Evolutionary conservation across 2,888 invertebrate genomes (phyloP).

Genomic region (Nephrotoma guestfalica): DNA sequence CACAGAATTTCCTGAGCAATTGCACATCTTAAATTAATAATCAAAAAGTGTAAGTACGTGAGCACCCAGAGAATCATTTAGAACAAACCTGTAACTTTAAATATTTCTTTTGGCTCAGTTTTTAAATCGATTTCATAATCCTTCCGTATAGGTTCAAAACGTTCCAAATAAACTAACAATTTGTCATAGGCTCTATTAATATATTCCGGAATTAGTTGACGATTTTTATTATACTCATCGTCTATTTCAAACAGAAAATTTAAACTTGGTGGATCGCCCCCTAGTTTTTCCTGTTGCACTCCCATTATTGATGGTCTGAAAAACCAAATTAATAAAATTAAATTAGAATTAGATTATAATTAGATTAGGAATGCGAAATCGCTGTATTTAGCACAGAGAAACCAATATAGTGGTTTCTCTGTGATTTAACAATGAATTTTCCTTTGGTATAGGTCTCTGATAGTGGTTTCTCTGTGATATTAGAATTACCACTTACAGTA

Average conservation of each 20-base stretch:
- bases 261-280: constrained; percentile 58
- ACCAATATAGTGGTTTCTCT: no score
- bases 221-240: constrained; percentile 20
- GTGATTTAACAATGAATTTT: no score
- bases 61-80: constrained; percentile 22
- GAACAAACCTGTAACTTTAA: constrained; percentile 37
- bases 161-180: constrained; percentile 45
- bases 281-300: constrained; percentile 61
- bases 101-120: constrained; percentile 46
- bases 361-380: no score
- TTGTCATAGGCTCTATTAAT: constrained; percentile 46
- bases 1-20: constrained; percentile 49
- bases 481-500: no score
- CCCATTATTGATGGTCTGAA: constrained; percentile 66
- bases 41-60: constrained; percentile 8
- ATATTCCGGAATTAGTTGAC: constrained; percentile 38
- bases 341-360: neutral
- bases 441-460: no score
- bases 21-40: constrained; percentile 35
- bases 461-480: no score
- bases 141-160: constrained; percentile 47
- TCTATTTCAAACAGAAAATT: constrained; percentile 56
- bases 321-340: neutral
- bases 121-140: constrained; percentile 56
- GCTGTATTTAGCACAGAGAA: no score